phyloP scores from a whole-genome alignment of 2,888 invertebrate genomes.

The Pemphredon lugubris region DNA sequence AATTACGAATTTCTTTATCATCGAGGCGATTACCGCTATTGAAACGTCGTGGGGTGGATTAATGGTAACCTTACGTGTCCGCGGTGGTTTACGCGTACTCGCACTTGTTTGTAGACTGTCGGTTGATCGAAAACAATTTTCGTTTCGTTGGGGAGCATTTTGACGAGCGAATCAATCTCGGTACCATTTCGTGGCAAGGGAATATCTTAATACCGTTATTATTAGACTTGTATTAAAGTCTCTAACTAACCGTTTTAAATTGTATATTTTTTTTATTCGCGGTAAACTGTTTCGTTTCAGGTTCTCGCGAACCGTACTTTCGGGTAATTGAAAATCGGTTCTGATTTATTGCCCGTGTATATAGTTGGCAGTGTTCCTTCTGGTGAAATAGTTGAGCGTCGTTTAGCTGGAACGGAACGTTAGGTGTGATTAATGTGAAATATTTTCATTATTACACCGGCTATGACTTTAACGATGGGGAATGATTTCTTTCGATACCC shows the following conservation, averaged over 20 bases:
- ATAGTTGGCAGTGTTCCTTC: not conserved
- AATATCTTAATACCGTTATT: no score
- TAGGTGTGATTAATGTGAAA: not conserved
- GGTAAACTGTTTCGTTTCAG: no score
- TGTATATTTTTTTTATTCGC: no score
- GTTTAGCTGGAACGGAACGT: not conserved
- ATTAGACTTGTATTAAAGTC: no score
- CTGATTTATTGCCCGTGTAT: no score
- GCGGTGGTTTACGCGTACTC: not conserved
- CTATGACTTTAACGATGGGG: not conserved
- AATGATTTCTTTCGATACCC: not conserved
- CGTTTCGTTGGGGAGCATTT: not conserved
- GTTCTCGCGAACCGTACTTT: no score
- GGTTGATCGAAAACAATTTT: not conserved
- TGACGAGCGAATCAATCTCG: not conserved
- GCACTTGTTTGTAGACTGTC: not conserved
- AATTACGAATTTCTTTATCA: constrained; percentile 52
- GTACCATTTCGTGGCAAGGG: no score
- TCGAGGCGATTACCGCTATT: constrained; percentile 22
- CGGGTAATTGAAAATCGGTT: no score
- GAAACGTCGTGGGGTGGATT: constrained; percentile 6
- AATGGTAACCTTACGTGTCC: not conserved
- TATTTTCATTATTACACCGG: not conserved
- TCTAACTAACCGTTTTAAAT: no score
- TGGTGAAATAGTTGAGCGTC: not conserved